Base-by-base conservation (phyloP, 2,113 vertebrate species). In the Channa maculata region DNA sequence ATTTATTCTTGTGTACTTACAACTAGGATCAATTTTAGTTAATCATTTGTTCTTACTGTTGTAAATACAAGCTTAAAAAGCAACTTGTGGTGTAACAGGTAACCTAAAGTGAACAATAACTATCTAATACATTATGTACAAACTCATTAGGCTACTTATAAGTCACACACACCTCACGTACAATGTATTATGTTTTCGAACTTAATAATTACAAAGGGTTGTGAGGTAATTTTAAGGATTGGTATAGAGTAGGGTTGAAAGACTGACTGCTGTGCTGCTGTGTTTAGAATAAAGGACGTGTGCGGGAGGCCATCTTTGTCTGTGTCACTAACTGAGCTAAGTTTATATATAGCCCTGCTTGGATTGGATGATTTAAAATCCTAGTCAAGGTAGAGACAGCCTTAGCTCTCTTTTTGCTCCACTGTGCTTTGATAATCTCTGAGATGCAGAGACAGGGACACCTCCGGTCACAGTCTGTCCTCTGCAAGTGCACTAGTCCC, bases 291-390 rank as follows among this genome's bases (percentile, higher is more conserved):
- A 51, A 71, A 79, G 70, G 58, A 76, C 38, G 49, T 57, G 71
- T 12, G 54, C 46, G 24, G 24, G 80, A 85, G 77, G 84, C 58
- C 41, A 68, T 61, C 52, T 8, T 54, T 38, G 57, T 77, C 83
- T 87, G 69, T 24, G 24, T 77, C 85, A 90, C 71, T 24, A 74
- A 78, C 59, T 14, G 49, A 59, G 71, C 83, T 89, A 24, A 24
- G 24, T 24, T 24, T 24, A 91, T 83, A 86, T 88, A 91, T 92
- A 92, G 77, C 34, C 41, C 15, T 8, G 52, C 45, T 59, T 58
- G 65, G 43, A 49, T 57, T 37, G 15, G 65, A 59, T 9, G 24
- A 51, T 65, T 67, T 66, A 75, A 77, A 77, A 83, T 54, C 74
- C 43, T 8, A 53, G 73, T 38, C 52, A 65, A 57, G 72, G 57